Base-by-base conservation (phyloP, 2,113 vertebrate species). In the Origma solitaria region DNA sequence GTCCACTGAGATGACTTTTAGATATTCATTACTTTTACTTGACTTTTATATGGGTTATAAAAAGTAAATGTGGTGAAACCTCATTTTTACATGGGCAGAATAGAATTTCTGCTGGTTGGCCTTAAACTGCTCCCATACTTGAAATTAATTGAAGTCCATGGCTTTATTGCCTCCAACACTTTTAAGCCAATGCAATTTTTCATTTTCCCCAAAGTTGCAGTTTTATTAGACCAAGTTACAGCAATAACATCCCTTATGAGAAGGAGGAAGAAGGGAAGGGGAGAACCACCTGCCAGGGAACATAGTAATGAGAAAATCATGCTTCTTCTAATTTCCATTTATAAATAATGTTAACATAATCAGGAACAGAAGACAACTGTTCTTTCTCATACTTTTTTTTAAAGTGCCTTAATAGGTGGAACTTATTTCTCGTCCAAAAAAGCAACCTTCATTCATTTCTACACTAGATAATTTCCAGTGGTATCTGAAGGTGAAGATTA, bases 1-100 rank as follows among this genome's bases (percentile, higher is more conserved):
- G 96, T 97, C 97, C 94, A 78, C 97, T 93, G 98, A 97, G 97
- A 97, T 97, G 97, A 95, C 96, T 97, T 97, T 97, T 97, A 97
- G 98, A 97, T 98, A 97, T 97, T 98, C 97, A 98, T 98, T 97
- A 97, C 98, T 98, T 98, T 98, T 98, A 96, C 97, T 97, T 98
- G 97, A 98, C 97, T 98, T 98, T 98, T 98, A 98, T 98, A 98
- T 96, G 96, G 97, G 96, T 98, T 98, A 98, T 98, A 98, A 98
- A 98, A 98, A 97, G 96, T 97, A 98, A 98, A 98, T 98, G 98
- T 98, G 97, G 97, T 98, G 97, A 98, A 98, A 97, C 98, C 96
- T 98, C 97, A 97, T 97, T 98, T 98, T 98, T 98, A 97, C 98
- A 97, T 97, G 97, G 97, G 94, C 96, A 96, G 97, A 97, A 97